Percentiles rank a stretch among this genome's conserved stretches.
phyloP scores from a whole-genome alignment of 2,113 vertebrate genomes.

The Heliornis fulica region DNA sequence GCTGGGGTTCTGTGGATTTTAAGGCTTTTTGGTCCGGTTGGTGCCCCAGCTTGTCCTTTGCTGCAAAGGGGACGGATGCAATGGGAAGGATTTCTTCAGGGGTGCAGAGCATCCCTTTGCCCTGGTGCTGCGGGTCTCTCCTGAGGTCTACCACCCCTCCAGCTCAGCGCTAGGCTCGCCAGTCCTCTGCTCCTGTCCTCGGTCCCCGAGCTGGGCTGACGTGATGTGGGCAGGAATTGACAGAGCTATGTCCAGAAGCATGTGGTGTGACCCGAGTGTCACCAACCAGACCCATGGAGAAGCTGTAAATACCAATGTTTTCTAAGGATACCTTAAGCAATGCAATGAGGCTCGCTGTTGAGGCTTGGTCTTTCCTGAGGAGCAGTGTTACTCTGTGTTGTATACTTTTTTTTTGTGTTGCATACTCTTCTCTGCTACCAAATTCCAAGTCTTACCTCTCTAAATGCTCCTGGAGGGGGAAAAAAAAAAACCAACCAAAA shows the following conservation, averaged over 20 bases:
- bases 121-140: background rate
- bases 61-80: background rate
- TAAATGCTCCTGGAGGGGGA: background rate
- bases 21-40: background rate
- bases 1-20: background rate
- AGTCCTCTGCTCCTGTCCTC: background rate
- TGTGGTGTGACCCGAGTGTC: background rate
- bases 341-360: background rate
- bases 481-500: too few species aligned
- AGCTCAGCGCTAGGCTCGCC: background rate
- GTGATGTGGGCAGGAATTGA: background rate
- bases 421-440: background rate
- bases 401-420: background rate
- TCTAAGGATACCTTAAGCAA: background rate
- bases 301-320: background rate
- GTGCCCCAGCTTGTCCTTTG: background rate
- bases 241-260: background rate
- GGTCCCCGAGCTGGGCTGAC: rapidly evolving
- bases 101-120: background rate
- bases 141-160: background rate
- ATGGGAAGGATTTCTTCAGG: background rate
- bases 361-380: background rate
- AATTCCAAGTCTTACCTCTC: background rate
- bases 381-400: background rate
- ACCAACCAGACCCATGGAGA: background rate